These are phyloP conservation scores for Drosophila acutilabella DNA, from an alignment of 2,888 invertebrate species.

Conservation along the genomic window DNA sequence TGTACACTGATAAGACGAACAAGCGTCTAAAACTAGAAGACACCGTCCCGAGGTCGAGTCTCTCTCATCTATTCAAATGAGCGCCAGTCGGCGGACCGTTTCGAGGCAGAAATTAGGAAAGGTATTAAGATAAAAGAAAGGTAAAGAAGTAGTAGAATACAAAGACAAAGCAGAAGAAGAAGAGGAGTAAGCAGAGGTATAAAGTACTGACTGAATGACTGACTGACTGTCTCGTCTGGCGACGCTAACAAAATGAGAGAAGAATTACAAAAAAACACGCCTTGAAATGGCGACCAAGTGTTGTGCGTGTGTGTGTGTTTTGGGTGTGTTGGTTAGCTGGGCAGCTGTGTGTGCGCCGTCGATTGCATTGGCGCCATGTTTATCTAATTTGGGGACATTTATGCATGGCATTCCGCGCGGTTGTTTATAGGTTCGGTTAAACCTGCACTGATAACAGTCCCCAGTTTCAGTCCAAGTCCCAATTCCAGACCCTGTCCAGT, in stretches of 20 bases:
- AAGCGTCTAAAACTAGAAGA: constrained; percentile 44
- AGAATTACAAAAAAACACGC: constrained; percentile 54
- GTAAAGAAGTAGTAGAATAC: constrained; percentile 42
- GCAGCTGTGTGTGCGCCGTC: constrained; percentile 64
- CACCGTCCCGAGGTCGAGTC: constrained; percentile 4
- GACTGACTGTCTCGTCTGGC: constrained; percentile 14
- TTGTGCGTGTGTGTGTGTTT: constrained; percentile 6
- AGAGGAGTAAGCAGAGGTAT: neutral
- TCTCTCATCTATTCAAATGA: constrained; percentile 72
- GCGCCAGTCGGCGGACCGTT: constrained; percentile 48
- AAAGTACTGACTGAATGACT: constrained; percentile 17
- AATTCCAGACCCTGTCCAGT: neutral
- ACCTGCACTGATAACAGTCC: constrained; percentile 83
- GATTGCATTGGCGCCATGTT: constrained; percentile 85
- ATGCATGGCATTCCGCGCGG: constrained; percentile 85
- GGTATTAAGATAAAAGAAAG: constrained; percentile 75
- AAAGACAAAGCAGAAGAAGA: no score
- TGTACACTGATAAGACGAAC: constrained; percentile 68
- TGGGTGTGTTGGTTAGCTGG: constrained; percentile 22
- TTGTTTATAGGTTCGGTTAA: constrained; percentile 85
- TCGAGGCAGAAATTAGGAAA: constrained; percentile 73
- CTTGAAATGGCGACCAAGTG: constrained; percentile 63
- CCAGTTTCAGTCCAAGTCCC: constrained; percentile 10
- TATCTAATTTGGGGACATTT: constrained; percentile 85
- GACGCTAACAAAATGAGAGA: constrained; percentile 40